Base-by-base conservation (phyloP, 1,140 invertebrate genomes). In the Drosophila erecta region DNA sequence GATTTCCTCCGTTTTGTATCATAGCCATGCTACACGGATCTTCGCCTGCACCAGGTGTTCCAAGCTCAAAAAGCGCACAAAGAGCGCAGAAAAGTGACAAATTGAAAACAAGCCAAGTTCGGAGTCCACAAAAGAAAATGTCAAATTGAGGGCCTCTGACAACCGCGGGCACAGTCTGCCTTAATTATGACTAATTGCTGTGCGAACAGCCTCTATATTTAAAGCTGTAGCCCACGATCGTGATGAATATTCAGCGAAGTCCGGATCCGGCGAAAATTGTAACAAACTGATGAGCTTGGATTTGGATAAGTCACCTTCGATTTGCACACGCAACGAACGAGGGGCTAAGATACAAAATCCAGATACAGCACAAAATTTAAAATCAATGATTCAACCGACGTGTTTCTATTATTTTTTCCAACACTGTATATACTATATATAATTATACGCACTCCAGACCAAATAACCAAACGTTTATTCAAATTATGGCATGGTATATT, bases 121-220 rank as follows among this genome's bases (percentile, higher is more conserved):
- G 38, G 43, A 17, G 44, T 7, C 44, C 54, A 47, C 47, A 59
- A 62, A 53, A 24, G 27, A 80, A 80, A 76, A 87, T 81, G 73
- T 70, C 73, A 81, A 81, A 72, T 69, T 80, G 72, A 84, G 81
- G 76, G 80, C 54, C 70, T 35, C 17, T 17, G 53, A 38, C 37
- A 12, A 22, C 75, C 75, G 50, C 67, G 60, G 75, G 64, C 66
- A 81, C 50, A 74, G 66, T 66, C 27, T 60, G 76, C 22, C 59
- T 74, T 81, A 86, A 81, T 86, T 86, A 86, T 85, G 81, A 86
- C 81, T 86, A 85, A 85, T 85, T 56, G 62, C 56, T 56, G 14
- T 49, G 70, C 67, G 58, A 59, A 74, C 62, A 81, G 47, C 47
- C 81, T 80, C 59, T 62, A 57, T 35, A 56, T 33, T 30, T 2